A percentile compares a stretch with the other conserved stretches of the same genome.
phyloP scores from a whole-genome alignment of 2,113 vertebrate genomes.

The Pseudolaguvia tuberculata region DNA sequence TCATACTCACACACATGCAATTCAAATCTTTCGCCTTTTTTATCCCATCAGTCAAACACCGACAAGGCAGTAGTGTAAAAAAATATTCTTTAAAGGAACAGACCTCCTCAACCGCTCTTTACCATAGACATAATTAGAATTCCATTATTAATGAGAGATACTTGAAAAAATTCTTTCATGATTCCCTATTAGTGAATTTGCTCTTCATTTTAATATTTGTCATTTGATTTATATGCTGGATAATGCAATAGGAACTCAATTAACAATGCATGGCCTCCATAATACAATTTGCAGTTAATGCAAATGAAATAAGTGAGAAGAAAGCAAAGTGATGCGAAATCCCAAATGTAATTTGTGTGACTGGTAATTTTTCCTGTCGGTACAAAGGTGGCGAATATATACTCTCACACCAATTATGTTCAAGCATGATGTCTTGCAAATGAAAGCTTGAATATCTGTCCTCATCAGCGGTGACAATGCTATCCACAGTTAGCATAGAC shows the following conservation, averaged over 20 bases:
- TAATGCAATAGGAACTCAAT: slow-evolving; percentile 90
- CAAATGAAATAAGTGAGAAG: slow-evolving; percentile 79
- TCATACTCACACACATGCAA: slow-evolving; percentile 8
- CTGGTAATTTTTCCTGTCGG: slow-evolving; percentile 71
- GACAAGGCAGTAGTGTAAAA: slow-evolving; percentile 51
- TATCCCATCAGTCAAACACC: slow-evolving; percentile 52
- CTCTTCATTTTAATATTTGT: slow-evolving; percentile 92
- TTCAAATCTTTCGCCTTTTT: slow-evolving; percentile 55
- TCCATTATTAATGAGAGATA: slow-evolving; percentile 91
- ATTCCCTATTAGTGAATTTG: slow-evolving; percentile 88
- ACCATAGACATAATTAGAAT: slow-evolving; percentile 84
- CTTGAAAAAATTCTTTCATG: slow-evolving; percentile 88
- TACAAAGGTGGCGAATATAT: slow-evolving; percentile 79
- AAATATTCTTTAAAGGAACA: slow-evolving; percentile 41
- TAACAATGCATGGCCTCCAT: slow-evolving; percentile 87
- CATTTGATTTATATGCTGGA: slow-evolving; percentile 90
- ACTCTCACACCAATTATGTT: slow-evolving; percentile 81
- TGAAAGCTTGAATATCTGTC: slow-evolving; percentile 76
- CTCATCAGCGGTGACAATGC: slow-evolving; percentile 62
- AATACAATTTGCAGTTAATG: slow-evolving; percentile 86
- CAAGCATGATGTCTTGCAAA: slow-evolving; percentile 74
- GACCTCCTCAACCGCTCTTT: slow-evolving; percentile 26
- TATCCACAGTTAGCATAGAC: slow-evolving; percentile 9
- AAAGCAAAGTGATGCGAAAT: slow-evolving; percentile 75
- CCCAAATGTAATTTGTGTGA: slow-evolving; percentile 83